These are phyloP conservation scores for Xylocampa areola DNA, from an alignment of 2,888 invertebrate species.

Conservation along the genomic window DNA sequence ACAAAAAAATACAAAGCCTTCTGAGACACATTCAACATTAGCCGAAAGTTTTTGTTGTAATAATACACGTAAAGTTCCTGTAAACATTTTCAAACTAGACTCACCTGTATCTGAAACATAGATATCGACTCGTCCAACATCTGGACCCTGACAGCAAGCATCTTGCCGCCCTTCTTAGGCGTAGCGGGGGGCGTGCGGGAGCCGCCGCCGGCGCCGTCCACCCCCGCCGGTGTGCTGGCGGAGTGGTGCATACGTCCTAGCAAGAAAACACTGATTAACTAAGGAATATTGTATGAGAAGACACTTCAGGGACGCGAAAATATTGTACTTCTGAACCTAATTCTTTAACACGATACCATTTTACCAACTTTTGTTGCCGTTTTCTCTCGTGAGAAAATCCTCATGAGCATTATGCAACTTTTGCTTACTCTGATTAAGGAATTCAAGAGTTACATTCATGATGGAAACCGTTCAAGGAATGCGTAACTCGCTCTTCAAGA, in stretches of 20 bases:
- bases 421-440: too few species aligned
- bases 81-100: constrained; percentile 49
- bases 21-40: too few species aligned
- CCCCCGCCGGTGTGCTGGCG: constrained; percentile 95
- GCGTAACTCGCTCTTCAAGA: too few species aligned
- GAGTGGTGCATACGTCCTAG: constrained; percentile 95
- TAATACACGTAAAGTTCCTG: not conserved
- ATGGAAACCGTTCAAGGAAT: too few species aligned
- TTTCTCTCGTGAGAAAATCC: too few species aligned
- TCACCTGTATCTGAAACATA: constrained; percentile 97
- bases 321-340: too few species aligned
- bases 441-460: too few species aligned
- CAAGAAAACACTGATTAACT: constrained; percentile 2
- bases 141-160: constrained; percentile 96
- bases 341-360: too few species aligned
- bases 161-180: constrained; percentile 95
- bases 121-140: constrained; percentile 97
- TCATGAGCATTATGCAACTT: too few species aligned
- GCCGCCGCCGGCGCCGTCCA: constrained; percentile 92
- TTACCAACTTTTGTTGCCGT: too few species aligned
- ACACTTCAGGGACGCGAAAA: not conserved
- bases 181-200: constrained; percentile 93
- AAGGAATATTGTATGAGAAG: not conserved
- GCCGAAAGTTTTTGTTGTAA: too few species aligned
- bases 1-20: too few species aligned